Percentiles rank a stretch among this genome's conserved stretches.
These are phyloP conservation scores for Lordiphosa collinella DNA, from an alignment of 1,140 invertebrate species.

Conservation along the genomic window DNA sequence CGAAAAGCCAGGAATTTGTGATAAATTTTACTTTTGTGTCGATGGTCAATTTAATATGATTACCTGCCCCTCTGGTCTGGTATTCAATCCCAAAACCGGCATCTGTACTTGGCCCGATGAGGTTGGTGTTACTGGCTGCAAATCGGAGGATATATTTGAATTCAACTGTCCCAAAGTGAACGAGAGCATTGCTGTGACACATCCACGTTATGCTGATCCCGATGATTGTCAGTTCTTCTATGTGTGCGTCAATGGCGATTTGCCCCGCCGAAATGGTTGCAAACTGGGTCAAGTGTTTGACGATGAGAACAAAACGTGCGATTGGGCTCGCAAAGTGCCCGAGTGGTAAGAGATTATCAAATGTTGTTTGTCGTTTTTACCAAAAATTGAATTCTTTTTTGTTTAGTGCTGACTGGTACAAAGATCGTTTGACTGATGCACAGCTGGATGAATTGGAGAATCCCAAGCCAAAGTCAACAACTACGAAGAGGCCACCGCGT, in stretches of 20 bases:
- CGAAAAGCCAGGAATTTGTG: slow-evolving; percentile 88
- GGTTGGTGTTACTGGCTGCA: slow-evolving; percentile 91
- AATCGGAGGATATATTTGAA: slow-evolving; percentile 90
- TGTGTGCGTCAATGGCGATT: slow-evolving; percentile 92
- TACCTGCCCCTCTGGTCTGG: slow-evolving; percentile 91
- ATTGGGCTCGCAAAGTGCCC: slow-evolving; percentile 93
- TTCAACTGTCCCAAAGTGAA: slow-evolving; percentile 91
- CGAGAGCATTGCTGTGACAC: slow-evolving; percentile 85
- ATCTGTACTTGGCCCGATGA: slow-evolving; percentile 96
- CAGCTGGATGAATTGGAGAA: slow-evolving; percentile 88
- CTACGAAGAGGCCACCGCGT: slow-evolving; percentile 81
- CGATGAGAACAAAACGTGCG: slow-evolving; percentile 89
- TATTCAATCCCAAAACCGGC: slow-evolving; percentile 92
- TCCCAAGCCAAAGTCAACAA: slow-evolving; percentile 83
- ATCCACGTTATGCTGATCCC: slow-evolving; percentile 92
- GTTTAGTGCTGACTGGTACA: slow-evolving; percentile 91
- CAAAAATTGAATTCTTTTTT: not conserved
- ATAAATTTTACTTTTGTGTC: slow-evolving; percentile 95
- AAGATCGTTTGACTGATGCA: slow-evolving; percentile 89
- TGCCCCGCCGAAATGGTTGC: slow-evolving; percentile 90
- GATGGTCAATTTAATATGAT: slow-evolving; percentile 94
- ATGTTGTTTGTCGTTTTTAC: not conserved
- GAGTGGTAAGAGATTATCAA: slow-evolving; percentile 86
- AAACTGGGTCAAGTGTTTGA: slow-evolving; percentile 95
- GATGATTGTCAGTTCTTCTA: slow-evolving; percentile 96